Percentiles rank a stretch among this genome's conserved stretches.
Evolutionary conservation across 2,797 vertebrate genomes (phyloP).

Genomic region (Sebastes diploproa): DNA sequence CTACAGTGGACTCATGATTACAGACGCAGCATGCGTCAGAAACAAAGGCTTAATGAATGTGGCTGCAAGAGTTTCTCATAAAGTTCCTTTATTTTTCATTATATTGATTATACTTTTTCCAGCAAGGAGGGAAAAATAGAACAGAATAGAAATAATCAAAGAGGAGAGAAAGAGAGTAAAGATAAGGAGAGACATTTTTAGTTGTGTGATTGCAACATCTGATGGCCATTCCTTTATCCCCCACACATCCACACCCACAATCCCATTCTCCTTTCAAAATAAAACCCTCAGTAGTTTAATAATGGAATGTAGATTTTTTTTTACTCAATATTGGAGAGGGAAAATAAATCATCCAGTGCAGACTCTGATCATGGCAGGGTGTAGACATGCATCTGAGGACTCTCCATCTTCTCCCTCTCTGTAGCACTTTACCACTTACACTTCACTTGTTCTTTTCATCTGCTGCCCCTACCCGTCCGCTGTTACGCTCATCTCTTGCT

Average conservation of each 20-base stretch:
- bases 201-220: slow-evolving; percentile 44
- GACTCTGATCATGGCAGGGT: slow-evolving; percentile 71
- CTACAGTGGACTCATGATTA: not conserved
- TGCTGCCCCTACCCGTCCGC: slow-evolving; percentile 46
- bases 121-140: not conserved
- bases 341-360: slow-evolving; percentile 64
- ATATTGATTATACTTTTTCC: not conserved
- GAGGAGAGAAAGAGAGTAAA: not conserved
- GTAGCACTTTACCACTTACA: slow-evolving; percentile 54
- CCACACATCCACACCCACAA: slow-evolving; percentile 28
- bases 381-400: slow-evolving; percentile 59
- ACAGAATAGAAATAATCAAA: slow-evolving; percentile 11
- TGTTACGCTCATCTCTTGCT: slow-evolving; percentile 66
- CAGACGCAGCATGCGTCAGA: not conserved
- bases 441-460: slow-evolving; percentile 73
- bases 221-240: slow-evolving; percentile 34
- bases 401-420: slow-evolving; percentile 35
- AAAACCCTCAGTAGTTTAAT: slow-evolving; percentile 67
- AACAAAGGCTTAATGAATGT: not conserved
- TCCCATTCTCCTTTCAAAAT: slow-evolving; percentile 59
- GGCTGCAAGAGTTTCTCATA: not conserved
- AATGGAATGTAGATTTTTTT: slow-evolving; percentile 57
- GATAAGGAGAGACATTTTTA: slow-evolving; percentile 19
- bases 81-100: not conserved
- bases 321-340: slow-evolving; percentile 47